Percentiles rank a stretch among this genome's conserved stretches.
These are phyloP conservation scores for Heliornis fulica DNA, from an alignment of 2,113 vertebrate genomes.

Conservation along the genomic window DNA sequence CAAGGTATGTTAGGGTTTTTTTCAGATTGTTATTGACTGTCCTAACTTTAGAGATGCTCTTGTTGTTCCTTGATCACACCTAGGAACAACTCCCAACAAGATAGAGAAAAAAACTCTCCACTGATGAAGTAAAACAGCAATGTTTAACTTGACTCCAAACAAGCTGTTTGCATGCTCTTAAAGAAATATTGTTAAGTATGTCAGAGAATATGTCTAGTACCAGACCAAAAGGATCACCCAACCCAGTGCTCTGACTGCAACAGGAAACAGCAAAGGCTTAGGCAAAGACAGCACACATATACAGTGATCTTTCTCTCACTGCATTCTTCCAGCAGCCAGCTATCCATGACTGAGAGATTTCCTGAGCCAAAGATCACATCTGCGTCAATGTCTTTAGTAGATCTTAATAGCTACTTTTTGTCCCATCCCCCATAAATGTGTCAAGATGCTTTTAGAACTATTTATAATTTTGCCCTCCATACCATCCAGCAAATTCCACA, in stretches of 20 bases:
- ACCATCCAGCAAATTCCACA: neutral
- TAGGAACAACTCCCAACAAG: neutral
- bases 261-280: neutral
- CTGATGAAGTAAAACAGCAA: neutral
- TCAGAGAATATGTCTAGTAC: neutral
- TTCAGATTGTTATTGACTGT: slow-evolving; percentile 30
- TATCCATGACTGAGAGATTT: neutral
- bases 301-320: neutral
- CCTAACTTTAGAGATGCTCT: neutral
- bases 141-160: neutral
- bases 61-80: slow-evolving; percentile 11
- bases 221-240: neutral
- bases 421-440: neutral
- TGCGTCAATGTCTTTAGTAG: neutral
- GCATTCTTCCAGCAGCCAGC: neutral
- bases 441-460: slow-evolving; percentile 19
- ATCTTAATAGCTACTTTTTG: neutral
- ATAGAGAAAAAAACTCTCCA: neutral
- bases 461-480: slow-evolving; percentile 16
- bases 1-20: slow-evolving; percentile 24
- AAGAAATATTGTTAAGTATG: neutral
- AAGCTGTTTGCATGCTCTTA: neutral
- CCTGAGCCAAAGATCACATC: slow-evolving; percentile 40
- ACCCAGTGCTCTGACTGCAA: neutral
- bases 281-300: neutral